Conservation (phyloP, 2,888 invertebrate species). For the Brachypalpus laphriformis region DNA sequence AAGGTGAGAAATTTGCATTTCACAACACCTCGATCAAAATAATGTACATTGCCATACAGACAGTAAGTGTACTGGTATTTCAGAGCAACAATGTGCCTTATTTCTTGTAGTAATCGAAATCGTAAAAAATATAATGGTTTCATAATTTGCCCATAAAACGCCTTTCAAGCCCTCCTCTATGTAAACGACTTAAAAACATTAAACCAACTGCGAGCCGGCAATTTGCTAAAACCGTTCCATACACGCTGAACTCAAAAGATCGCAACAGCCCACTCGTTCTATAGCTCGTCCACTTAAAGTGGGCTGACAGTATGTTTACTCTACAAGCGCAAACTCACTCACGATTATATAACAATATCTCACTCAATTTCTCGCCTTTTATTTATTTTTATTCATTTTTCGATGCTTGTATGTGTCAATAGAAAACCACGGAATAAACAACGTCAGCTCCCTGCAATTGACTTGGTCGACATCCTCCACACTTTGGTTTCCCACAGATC, state of each 20-base stretch:
- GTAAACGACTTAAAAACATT: conserved; percentile 32
- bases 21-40: no score
- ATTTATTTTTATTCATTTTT: conserved; percentile 13
- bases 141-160: conserved; percentile 43
- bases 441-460: conserved; percentile 42
- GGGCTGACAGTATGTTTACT: conserved; percentile 31
- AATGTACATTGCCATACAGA: no score
- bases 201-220: background rate
- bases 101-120: background rate
- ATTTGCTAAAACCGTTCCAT: conserved; percentile 7
- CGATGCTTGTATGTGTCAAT: conserved; percentile 28
- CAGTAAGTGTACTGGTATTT: no score
- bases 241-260: conserved; percentile 21
- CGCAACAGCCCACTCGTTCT: conserved; percentile 40
- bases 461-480: conserved; percentile 61
- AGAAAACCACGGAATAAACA: conserved; percentile 28
- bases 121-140: conserved; percentile 23
- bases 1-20: no score
- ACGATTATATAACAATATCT: conserved; percentile 60
- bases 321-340: conserved; percentile 40
- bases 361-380: conserved; percentile 37
- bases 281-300: conserved; percentile 30
- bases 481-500: conserved; percentile 50
- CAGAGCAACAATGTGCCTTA: background rate
- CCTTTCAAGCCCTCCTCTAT: conserved; percentile 21